Evolutionary conservation across 1,140 invertebrate genomes (phyloP).

Genomic region (Littorina saxatilis): DNA sequence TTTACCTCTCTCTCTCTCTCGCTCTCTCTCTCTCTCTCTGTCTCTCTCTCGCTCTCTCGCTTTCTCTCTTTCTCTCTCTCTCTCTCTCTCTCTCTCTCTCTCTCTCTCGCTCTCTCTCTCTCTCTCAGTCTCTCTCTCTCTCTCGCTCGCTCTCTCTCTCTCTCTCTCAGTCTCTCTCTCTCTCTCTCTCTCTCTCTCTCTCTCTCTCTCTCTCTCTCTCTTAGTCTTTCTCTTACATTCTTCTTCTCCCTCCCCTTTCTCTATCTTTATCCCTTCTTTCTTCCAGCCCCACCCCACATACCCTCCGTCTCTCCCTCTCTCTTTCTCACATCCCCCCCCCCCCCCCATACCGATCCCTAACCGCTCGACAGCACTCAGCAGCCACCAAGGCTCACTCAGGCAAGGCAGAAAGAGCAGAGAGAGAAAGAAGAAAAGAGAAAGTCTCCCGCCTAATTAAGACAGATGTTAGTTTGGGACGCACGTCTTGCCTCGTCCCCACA

Average conservation of each 20-base stretch:
- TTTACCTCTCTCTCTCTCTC: too few relatives aligned
- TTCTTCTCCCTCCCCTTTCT: neutral
- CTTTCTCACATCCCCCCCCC: neutral
- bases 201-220: neutral
- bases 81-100: neutral
- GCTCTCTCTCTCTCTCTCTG: too few relatives aligned
- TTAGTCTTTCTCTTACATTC: neutral
- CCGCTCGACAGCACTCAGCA: too few relatives aligned
- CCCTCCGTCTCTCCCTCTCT: conserved; percentile 8
- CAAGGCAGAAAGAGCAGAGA: too few relatives aligned
- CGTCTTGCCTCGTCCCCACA: conserved; percentile 22
- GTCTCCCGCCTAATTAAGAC: conserved; percentile 34
- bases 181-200: neutral
- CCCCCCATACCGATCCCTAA: too few relatives aligned
- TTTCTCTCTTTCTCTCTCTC: neutral
- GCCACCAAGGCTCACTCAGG: too few relatives aligned
- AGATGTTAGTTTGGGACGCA: conserved; percentile 37
- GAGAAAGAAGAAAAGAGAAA: neutral
- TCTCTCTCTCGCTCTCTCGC: too few relatives aligned
- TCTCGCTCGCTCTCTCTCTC: too few relatives aligned
- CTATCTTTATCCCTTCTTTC: neutral
- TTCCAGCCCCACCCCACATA: neutral
- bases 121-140: too few relatives aligned
- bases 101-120: too few relatives aligned
- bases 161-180: neutral